Evolutionary conservation across 2,113 vertebrate species (phyloP).

Genomic region (Indicator maculatus): DNA sequence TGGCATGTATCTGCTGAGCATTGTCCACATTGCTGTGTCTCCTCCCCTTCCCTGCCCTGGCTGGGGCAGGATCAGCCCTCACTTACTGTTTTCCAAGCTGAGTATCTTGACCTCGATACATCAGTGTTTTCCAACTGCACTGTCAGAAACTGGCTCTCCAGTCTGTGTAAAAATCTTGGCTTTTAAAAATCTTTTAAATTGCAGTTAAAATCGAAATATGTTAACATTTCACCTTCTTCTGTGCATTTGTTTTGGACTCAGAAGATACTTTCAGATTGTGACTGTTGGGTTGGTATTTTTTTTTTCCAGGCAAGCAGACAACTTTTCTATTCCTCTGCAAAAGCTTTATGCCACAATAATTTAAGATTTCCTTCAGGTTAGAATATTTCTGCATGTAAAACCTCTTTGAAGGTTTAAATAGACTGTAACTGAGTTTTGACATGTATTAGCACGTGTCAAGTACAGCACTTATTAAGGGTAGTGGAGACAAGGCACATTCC

Average conservation of each 20-base stretch:
- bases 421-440: slow-evolving; percentile 48
- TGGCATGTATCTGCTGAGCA: background rate
- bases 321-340: slow-evolving; percentile 6
- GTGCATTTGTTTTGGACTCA: background rate
- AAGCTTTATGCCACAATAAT: slow-evolving; percentile 49
- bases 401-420: slow-evolving; percentile 61
- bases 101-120: background rate
- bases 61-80: background rate
- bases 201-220: background rate
- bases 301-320: slow-evolving; percentile 1
- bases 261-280: background rate
- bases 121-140: background rate
- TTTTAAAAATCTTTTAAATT: background rate
- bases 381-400: slow-evolving; percentile 51
- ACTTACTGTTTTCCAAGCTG: background rate
- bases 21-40: background rate
- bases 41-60: background rate
- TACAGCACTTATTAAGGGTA: slow-evolving; percentile 5
- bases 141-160: background rate
- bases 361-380: slow-evolving; percentile 67
- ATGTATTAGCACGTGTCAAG: slow-evolving; percentile 53
- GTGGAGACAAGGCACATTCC: slow-evolving; percentile 58
- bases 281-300: background rate
- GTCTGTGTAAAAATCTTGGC: background rate
- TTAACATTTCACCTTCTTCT: background rate